Conservation (phyloP, 1,140 invertebrate species). For the Latrodectus geometricus region DNA sequence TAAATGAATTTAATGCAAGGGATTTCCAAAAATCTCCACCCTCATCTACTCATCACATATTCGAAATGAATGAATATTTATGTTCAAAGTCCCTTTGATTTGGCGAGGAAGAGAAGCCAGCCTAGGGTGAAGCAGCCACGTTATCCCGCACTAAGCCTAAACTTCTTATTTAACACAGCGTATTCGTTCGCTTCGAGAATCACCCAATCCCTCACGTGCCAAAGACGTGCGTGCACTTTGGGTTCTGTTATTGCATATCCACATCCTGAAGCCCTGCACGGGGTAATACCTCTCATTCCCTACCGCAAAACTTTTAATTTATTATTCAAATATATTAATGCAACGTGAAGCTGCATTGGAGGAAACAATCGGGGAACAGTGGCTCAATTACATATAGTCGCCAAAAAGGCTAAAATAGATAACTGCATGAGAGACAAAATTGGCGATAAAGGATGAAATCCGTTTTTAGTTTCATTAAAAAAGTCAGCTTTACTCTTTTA, state of each 20-base stretch:
- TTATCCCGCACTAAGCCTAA: background rate
- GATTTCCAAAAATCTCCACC: background rate
- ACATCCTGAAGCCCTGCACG: background rate
- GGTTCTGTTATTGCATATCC: background rate
- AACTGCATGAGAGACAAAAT: too few relatives aligned
- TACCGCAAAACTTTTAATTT: slow-evolving; percentile 26
- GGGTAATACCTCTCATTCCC: background rate
- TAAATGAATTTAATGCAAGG: background rate
- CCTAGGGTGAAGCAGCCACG: background rate
- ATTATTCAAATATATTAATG: slow-evolving; percentile 30
- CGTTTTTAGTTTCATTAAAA: too few relatives aligned
- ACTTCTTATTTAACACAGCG: background rate
- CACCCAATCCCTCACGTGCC: background rate
- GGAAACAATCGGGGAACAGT: background rate
- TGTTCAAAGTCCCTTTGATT: background rate
- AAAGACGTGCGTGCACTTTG: background rate
- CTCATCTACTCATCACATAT: background rate
- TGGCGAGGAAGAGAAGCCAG: background rate
- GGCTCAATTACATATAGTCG: background rate
- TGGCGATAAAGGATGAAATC: too few relatives aligned
- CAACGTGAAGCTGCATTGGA: background rate
- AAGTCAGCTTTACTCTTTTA: too few relatives aligned
- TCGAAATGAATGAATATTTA: background rate
- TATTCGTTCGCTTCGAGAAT: background rate
- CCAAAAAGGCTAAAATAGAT: too few relatives aligned